phyloP scores from a whole-genome alignment of 2,888 invertebrate species.

The Pyralis farinalis region DNA sequence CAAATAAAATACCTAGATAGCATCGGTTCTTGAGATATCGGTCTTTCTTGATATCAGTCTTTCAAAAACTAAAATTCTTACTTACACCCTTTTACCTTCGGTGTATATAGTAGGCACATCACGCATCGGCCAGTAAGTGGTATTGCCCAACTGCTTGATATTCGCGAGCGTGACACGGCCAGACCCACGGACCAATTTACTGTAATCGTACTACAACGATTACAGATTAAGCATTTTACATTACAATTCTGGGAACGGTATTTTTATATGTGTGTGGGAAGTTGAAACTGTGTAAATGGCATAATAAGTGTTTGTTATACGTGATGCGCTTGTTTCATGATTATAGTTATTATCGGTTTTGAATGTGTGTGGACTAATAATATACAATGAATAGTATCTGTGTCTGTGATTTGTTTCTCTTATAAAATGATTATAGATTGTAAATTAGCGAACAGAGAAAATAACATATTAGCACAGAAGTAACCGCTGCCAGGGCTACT shows the following conservation, averaged over 20 bases:
- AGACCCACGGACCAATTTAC: constrained; percentile 65
- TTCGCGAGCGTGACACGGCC: constrained; percentile 70
- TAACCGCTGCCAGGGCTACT: too few species aligned
- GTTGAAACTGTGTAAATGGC: constrained; percentile 7
- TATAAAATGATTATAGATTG: too few species aligned
- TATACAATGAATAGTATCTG: too few species aligned
- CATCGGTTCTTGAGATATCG: too few species aligned
- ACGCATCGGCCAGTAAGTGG: constrained; percentile 64
- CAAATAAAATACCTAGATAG: too few species aligned
- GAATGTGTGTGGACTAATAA: background rate
- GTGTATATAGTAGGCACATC: constrained; percentile 42
- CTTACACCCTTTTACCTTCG: constrained; percentile 17
- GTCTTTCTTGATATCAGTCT: too few species aligned
- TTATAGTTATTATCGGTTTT: constrained; percentile 5
- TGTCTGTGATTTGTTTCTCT: too few species aligned
- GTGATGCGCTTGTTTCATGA: constrained; percentile 60
- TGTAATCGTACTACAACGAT: constrained; percentile 65
- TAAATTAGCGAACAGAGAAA: too few species aligned
- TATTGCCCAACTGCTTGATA: constrained; percentile 68
- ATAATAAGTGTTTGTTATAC: background rate
- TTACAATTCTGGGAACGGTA: constrained; percentile 71
- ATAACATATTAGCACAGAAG: too few species aligned
- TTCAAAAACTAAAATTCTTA: too few species aligned
- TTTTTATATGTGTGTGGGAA: constrained; percentile 33
- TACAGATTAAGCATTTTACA: constrained; percentile 72